A percentile compares a stretch with the other conserved stretches of the same genome.
phyloP scores from a whole-genome alignment of 2,888 invertebrate genomes.

The Hypomecis atomaria region DNA sequence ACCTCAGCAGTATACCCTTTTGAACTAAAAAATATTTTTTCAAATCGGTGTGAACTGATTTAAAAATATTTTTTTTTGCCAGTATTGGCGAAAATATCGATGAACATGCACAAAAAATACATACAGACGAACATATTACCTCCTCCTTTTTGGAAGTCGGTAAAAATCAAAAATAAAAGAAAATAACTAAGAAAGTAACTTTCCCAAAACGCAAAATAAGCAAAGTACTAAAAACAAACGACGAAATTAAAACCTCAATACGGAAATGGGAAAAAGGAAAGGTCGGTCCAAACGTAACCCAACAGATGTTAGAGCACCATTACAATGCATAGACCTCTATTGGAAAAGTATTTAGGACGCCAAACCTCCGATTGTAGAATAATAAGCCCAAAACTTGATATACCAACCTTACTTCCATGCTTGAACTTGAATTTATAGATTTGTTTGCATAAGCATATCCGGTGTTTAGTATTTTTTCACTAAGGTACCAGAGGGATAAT shows the following conservation, averaged over 20 bases:
- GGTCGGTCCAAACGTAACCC: slow-evolving; percentile 12
- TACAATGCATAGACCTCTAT: slow-evolving; percentile 30
- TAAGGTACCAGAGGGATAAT: too few species aligned
- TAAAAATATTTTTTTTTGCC: too few species aligned
- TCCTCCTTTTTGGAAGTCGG: too few species aligned
- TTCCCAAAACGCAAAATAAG: slow-evolving; percentile 2
- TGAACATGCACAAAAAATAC: too few species aligned
- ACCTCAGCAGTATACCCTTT: too few species aligned
- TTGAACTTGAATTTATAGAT: too few species aligned
- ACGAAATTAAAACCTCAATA: slow-evolving; percentile 38
- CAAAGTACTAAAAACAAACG: slow-evolving; percentile 39
- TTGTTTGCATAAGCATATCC: too few species aligned
- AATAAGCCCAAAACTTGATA: slow-evolving; percentile 25
- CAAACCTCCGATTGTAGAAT: slow-evolving; percentile 22
- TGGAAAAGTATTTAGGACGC: slow-evolving; percentile 25
- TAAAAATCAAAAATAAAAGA: neutral
- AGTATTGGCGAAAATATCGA: too few species aligned
- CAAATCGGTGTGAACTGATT: too few species aligned
- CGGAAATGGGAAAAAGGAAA: slow-evolving; percentile 23
- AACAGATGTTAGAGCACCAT: slow-evolving; percentile 23
- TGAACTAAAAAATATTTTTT: too few species aligned
- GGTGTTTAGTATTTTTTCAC: too few species aligned
- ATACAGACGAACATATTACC: too few species aligned
- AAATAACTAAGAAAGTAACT: neutral
- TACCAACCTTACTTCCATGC: neutral